Conservation (phyloP, 2,888 invertebrate species). For the Smittia aterrima region DNA sequence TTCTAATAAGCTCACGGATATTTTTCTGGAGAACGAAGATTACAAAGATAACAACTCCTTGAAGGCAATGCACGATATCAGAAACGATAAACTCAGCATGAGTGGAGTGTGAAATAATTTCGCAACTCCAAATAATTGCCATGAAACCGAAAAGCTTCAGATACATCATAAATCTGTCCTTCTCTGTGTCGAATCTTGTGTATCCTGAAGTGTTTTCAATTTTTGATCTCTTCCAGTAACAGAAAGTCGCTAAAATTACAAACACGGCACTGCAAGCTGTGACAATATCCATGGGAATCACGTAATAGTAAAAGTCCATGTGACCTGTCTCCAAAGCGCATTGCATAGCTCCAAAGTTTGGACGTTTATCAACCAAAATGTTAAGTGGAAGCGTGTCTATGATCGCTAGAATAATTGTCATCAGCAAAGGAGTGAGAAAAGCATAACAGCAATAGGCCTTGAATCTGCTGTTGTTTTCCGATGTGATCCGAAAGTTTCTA, state of each 20-base stretch:
- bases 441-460: neutral
- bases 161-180: neutral
- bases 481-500: neutral
- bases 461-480: neutral
- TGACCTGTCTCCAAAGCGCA: neutral
- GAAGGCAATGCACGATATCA: neutral
- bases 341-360: neutral
- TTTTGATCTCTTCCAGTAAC: neutral
- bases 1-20: neutral
- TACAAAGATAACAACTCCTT: neutral
- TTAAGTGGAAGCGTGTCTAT: neutral
- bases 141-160: neutral
- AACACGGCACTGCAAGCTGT: neutral
- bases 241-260: neutral
- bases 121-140: neutral
- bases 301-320: neutral
- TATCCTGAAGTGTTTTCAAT: neutral
- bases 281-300: neutral
- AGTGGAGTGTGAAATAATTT: neutral
- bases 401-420: neutral
- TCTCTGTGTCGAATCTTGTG: neutral
- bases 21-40: neutral
- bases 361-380: neutral
- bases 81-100: neutral
- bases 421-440: neutral